Evolutionary conservation across 2,797 vertebrate genomes (phyloP).

Genomic region (Mionectes olivaceus): DNA sequence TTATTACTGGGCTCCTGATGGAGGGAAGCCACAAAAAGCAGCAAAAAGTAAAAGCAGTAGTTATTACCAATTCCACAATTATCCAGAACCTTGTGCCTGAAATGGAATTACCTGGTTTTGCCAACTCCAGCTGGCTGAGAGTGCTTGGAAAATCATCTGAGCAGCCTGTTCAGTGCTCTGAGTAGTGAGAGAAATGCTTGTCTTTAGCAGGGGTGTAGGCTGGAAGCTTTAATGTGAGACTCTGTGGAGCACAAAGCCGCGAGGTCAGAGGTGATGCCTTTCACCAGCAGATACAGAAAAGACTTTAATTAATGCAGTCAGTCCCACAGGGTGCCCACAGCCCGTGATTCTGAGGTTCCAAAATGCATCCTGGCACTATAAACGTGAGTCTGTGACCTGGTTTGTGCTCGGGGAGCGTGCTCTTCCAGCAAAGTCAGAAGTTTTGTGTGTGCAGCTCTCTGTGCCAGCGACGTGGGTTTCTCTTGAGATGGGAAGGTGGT

Average conservation of each 20-base stretch:
- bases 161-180: background rate
- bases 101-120: background rate
- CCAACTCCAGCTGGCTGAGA: background rate
- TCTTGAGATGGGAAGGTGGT: fast-evolving
- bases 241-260: background rate
- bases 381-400: background rate
- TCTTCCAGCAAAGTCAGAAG: background rate
- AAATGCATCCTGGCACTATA: fast-evolving
- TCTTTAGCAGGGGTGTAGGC: background rate
- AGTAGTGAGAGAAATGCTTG: background rate
- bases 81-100: background rate
- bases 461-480: fast-evolving
- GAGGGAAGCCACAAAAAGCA: background rate
- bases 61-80: background rate
- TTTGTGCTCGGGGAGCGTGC: background rate
- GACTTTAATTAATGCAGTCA: background rate
- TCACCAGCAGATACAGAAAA: background rate
- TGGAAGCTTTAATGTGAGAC: background rate
- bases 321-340: fast-evolving
- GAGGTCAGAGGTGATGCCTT: background rate
- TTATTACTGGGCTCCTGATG: fast-evolving
- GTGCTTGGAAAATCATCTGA: background rate
- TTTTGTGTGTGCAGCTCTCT: background rate
- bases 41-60: background rate
- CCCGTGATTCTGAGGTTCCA: fast-evolving